A percentile compares a stretch with the other conserved stretches of the same genome.
Evolutionary conservation across 1,140 invertebrate genomes (phyloP).

Genomic region (honey bee (Apis mellifera)): Amel_HAv3.1 CM009938.2:6115001-6115500

Average conservation of each 20-base stretch:
- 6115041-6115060: constrained; percentile 11
- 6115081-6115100: constrained; percentile 13
- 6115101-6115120: background rate
- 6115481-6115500: no score
- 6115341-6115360: background rate
- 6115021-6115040: constrained; percentile 12
- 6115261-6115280: background rate
- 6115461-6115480: no score
- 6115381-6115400: no score
- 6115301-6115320: background rate
- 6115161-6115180: background rate
- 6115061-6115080: background rate
- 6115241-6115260: background rate
- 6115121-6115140: constrained; percentile 3
- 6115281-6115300: background rate
- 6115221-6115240: background rate
- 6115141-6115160: constrained; percentile 26
- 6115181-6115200: background rate
- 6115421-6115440: no score
- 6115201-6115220: background rate
- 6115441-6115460: no score
- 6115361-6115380: no score
- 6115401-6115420: no score
- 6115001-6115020: constrained; percentile 30
- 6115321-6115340: background rate